phyloP scores from a whole-genome alignment of 2,113 vertebrate genomes.

The Ageneiosus marmoratus region DNA sequence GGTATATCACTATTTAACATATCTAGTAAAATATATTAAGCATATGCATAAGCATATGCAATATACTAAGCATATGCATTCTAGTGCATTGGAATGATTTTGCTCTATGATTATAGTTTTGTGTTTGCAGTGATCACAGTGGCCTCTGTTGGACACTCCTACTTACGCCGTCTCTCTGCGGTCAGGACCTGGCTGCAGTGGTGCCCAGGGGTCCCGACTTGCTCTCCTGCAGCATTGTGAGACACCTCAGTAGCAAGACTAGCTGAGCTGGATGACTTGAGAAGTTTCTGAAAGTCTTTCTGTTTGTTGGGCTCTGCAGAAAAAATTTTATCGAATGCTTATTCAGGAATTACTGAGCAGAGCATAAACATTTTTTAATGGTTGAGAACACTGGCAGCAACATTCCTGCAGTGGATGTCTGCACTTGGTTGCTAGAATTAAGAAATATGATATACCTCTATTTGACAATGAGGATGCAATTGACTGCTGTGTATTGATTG shows the following conservation, averaged over 20 bases:
- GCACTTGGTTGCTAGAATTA: slow-evolving; percentile 11
- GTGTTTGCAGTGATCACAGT: neutral
- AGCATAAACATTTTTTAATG: neutral
- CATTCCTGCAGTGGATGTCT: neutral
- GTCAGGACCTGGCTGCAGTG: slow-evolving; percentile 87
- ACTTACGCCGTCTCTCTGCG: slow-evolving; percentile 91
- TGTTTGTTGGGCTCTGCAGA: slow-evolving; percentile 80
- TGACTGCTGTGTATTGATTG: slow-evolving; percentile 44
- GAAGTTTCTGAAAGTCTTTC: slow-evolving; percentile 76
- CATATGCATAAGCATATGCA: no score
- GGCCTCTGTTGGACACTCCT: neutral
- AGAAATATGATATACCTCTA: slow-evolving; percentile 49
- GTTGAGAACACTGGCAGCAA: neutral
- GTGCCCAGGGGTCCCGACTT: slow-evolving; percentile 77
- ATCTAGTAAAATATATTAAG: neutral
- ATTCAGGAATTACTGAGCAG: neutral
- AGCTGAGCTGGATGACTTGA: slow-evolving; percentile 74
- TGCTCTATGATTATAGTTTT: neutral
- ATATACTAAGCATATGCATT: neutral
- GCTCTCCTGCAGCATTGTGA: slow-evolving; percentile 71
- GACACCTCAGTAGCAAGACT: slow-evolving; percentile 75
- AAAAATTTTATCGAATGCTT: neutral
- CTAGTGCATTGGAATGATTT: neutral
- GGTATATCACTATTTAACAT: neutral
- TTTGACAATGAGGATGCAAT: slow-evolving; percentile 32